Conservation (phyloP, 2,797 vertebrate genomes). For the Parotocinclus haroldoi region DNA sequence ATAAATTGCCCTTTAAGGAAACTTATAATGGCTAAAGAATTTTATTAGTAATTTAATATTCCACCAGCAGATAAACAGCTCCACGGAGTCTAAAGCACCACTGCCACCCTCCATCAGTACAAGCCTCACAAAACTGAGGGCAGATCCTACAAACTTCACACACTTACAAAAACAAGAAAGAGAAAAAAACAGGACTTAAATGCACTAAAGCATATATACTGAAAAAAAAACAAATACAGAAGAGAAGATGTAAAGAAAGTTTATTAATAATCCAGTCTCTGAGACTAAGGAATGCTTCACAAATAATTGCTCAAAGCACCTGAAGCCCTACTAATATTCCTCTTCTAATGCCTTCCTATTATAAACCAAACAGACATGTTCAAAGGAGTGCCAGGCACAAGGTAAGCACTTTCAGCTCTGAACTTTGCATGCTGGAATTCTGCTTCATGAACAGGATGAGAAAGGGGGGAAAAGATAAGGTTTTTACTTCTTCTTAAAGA, state of each 20-base stretch:
- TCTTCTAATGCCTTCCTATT: constrained; percentile 52
- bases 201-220: constrained; percentile 42
- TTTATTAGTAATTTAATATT: constrained; percentile 69
- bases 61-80: constrained; percentile 68
- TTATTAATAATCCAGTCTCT: not conserved
- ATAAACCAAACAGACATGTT: constrained; percentile 46
- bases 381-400: constrained; percentile 88
- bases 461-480: constrained; percentile 38
- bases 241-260: constrained; percentile 59
- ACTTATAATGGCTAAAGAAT: constrained; percentile 64
- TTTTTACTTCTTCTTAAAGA: constrained; percentile 97
- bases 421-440: constrained; percentile 92
- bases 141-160: constrained; percentile 74
- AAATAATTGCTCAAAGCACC: constrained; percentile 75
- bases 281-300: constrained; percentile 45
- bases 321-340: constrained; percentile 63
- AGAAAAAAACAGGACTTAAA: constrained; percentile 55
- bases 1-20: constrained; percentile 63
- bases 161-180: constrained; percentile 62
- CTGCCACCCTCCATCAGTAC: constrained; percentile 79
- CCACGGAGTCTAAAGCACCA: constrained; percentile 72
- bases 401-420: constrained; percentile 91
- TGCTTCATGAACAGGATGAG: constrained; percentile 62
- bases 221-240: constrained; percentile 46
- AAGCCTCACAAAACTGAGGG: constrained; percentile 90